Conservation (phyloP, 2,113 vertebrate species). For the Pachypanchax playfairii region DNA sequence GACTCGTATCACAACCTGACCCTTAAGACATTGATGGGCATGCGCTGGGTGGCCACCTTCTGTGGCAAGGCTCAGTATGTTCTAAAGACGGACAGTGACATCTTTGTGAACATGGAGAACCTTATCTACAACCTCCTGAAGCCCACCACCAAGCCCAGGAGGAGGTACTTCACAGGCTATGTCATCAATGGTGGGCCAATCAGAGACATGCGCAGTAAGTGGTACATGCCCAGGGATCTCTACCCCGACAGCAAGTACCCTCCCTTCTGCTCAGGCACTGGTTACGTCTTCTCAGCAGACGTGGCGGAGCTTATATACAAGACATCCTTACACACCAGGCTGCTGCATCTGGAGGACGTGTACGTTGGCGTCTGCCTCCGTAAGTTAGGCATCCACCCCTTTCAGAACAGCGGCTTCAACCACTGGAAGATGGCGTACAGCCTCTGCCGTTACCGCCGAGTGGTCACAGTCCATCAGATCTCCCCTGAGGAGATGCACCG, state of each 20-base stretch:
- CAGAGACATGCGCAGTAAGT: conserved; percentile 95
- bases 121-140: conserved; percentile 96
- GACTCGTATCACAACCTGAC: conserved; percentile 98
- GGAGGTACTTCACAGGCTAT: conserved; percentile 95
- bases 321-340: conserved; percentile 94
- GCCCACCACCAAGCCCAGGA: conserved; percentile 92
- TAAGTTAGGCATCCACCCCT: conserved; percentile 95
- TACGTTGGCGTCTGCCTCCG: conserved; percentile 96
- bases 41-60: conserved; percentile 96
- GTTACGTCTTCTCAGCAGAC: conserved; percentile 96
- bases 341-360: conserved; percentile 97
- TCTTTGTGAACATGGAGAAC: conserved; percentile 99
- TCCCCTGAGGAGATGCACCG: conserved; percentile 98
- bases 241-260: conserved; percentile 98
- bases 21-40: conserved; percentile 96
- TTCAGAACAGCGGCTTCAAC: conserved; percentile 99
- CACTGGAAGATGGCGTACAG: conserved; percentile 99
- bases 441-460: conserved; percentile 93
- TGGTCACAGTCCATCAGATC: conserved; percentile 98
- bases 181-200: conserved; percentile 98
- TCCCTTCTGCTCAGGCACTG: conserved; percentile 96
- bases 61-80: conserved; percentile 95
- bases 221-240: conserved; percentile 97
- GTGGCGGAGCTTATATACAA: conserved; percentile 97
- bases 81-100: conserved; percentile 99